phyloP scores from a whole-genome alignment of 2,113 vertebrate species.

The Origma solitaria region DNA sequence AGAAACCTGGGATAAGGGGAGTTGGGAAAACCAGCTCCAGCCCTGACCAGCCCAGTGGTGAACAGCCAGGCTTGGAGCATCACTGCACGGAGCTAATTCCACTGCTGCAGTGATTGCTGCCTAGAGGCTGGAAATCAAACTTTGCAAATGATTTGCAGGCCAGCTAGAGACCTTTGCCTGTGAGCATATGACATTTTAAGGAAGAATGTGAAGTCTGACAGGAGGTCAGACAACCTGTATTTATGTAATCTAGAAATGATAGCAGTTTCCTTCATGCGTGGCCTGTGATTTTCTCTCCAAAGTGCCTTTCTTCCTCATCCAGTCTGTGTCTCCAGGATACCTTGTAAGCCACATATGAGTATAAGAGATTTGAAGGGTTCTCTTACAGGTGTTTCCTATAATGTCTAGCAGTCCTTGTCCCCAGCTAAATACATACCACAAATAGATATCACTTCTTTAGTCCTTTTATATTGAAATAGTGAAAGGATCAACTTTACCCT shows the following conservation, averaged over 20 bases:
- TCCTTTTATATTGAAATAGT: not conserved
- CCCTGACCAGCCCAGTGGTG: not conserved
- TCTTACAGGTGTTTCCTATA: not conserved
- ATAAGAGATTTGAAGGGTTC: not conserved
- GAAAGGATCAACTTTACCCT: not conserved
- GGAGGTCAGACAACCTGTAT: not conserved
- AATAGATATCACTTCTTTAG: not conserved
- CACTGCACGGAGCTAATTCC: not conserved
- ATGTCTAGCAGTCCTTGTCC: not conserved
- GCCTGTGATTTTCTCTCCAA: not conserved
- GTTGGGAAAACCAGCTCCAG: not conserved
- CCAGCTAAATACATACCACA: not conserved
- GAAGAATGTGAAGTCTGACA: not conserved
- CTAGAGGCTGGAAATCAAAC: not conserved
- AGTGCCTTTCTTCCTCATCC: not conserved
- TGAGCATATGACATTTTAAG: not conserved
- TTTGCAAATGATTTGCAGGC: not conserved
- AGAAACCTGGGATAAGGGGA: not conserved
- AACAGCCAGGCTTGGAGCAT: not conserved
- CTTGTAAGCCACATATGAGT: not conserved
- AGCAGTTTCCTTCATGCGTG: not conserved
- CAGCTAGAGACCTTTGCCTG: not conserved
- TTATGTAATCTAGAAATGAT: not conserved
- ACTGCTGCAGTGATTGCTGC: not conserved
- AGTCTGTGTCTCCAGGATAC: not conserved